Evolutionary conservation across 2,113 vertebrate genomes (phyloP).

Genomic region (Colaptes auratus): DNA sequence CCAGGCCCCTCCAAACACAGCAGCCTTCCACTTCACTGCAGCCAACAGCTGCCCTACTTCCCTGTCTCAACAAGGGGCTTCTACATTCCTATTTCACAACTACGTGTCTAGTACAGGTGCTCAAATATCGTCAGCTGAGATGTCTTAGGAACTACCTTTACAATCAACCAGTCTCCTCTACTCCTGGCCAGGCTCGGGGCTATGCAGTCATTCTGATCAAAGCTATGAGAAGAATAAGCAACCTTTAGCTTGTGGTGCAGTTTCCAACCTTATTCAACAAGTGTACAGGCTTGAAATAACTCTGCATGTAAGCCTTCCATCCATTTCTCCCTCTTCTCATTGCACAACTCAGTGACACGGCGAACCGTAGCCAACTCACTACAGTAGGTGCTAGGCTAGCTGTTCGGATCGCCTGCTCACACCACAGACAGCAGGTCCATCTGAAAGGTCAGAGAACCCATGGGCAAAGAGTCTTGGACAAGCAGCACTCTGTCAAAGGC

Average conservation of each 20-base stretch:
- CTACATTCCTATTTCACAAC: neutral
- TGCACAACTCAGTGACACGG: neutral
- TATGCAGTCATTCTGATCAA: neutral
- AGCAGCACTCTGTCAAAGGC: neutral
- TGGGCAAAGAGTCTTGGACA: neutral
- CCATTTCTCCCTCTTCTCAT: neutral
- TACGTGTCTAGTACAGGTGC: neutral
- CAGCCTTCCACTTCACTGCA: neutral
- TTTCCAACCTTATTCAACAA: neutral
- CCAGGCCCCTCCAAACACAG: neutral
- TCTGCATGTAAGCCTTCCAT: neutral
- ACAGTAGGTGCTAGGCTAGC: accelerated
- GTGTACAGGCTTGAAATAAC: neutral
- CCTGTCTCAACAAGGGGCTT: neutral
- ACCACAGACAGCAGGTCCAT: neutral
- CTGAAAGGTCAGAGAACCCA: neutral
- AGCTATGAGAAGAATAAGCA: neutral
- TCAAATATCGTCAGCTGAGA: neutral
- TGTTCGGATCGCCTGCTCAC: neutral
- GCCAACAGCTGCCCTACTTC: neutral
- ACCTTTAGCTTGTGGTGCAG: neutral
- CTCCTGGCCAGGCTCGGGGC: neutral
- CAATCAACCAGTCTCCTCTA: neutral
- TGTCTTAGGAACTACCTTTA: neutral
- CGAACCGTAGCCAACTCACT: neutral